Conservation (phyloP, 2,888 invertebrate species). For the Tachystola acroxantha region DNA sequence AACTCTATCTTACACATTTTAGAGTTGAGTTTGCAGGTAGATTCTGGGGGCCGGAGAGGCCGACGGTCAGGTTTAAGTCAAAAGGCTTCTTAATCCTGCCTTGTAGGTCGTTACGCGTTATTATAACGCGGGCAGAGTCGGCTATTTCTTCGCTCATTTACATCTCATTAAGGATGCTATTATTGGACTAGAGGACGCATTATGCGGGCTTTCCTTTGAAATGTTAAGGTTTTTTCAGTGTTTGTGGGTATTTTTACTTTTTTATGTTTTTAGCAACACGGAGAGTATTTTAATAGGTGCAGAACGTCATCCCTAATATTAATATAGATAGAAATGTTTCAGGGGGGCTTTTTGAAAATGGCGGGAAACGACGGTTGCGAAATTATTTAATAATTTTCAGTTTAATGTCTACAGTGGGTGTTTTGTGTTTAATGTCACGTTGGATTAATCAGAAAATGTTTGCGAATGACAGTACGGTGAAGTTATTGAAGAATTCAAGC, state of each 20-base stretch:
- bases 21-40: slow-evolving; percentile 26
- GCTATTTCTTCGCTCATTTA: slow-evolving; percentile 77
- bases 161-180: slow-evolving; percentile 76
- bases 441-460: too few relatives aligned
- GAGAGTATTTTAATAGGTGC: too few relatives aligned
- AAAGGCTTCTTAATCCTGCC: slow-evolving; percentile 79
- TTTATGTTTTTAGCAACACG: neutral
- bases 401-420: too few relatives aligned
- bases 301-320: neutral
- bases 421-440: too few relatives aligned
- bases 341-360: too few relatives aligned
- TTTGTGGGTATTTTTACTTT: neutral
- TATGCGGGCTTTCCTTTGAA: slow-evolving; percentile 30
- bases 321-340: too few relatives aligned
- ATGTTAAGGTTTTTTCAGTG: slow-evolving; percentile 6
- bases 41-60: slow-evolving; percentile 40
- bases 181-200: slow-evolving; percentile 56
- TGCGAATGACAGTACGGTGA: too few relatives aligned
- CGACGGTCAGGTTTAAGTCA: slow-evolving; percentile 69
- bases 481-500: too few relatives aligned
- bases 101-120: slow-evolving; percentile 79
- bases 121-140: slow-evolving; percentile 72
- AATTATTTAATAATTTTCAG: too few relatives aligned
- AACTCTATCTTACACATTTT: slow-evolving; percentile 25
- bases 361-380: too few relatives aligned